Percentiles rank a stretch among this genome's conserved stretches.
These are phyloP conservation scores for Megalops atlanticus DNA, from an alignment of 2,113 vertebrate species.

Conservation along the genomic window DNA sequence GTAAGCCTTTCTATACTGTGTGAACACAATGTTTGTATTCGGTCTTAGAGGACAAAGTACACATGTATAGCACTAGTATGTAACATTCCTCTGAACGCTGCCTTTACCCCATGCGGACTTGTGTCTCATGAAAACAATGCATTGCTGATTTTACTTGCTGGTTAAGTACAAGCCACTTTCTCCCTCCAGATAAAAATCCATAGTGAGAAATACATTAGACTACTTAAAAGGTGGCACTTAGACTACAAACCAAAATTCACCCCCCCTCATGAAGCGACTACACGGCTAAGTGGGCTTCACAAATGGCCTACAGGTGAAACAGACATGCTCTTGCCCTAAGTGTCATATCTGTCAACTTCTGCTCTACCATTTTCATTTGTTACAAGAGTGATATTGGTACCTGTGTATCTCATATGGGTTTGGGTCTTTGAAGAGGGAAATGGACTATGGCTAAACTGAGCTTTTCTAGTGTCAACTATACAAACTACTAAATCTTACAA, in stretches of 20 bases:
- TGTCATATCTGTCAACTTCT: neutral
- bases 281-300: neutral
- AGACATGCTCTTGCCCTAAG: neutral
- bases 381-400: neutral
- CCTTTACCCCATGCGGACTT: neutral
- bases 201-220: neutral
- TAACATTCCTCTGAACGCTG: neutral
- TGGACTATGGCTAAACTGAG: neutral
- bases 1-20: slow-evolving; percentile 14
- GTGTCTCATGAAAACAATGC: neutral
- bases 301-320: neutral
- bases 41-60: neutral
- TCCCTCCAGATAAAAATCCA: neutral
- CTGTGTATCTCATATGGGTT: neutral
- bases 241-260: neutral
- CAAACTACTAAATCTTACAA: neutral
- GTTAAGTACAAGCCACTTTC: neutral
- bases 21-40: slow-evolving; percentile 3
- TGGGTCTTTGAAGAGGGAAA: neutral
- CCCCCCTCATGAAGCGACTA: neutral
- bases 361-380: neutral
- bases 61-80: slow-evolving; percentile 15
- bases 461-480: neutral
- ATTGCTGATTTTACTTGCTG: neutral
- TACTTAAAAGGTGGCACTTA: neutral